Evolutionary conservation across 1,140 invertebrate genomes (phyloP), one percentile per base, ranked within the genome.

Genomic region (Lepidotrigona ventralis): DNA sequence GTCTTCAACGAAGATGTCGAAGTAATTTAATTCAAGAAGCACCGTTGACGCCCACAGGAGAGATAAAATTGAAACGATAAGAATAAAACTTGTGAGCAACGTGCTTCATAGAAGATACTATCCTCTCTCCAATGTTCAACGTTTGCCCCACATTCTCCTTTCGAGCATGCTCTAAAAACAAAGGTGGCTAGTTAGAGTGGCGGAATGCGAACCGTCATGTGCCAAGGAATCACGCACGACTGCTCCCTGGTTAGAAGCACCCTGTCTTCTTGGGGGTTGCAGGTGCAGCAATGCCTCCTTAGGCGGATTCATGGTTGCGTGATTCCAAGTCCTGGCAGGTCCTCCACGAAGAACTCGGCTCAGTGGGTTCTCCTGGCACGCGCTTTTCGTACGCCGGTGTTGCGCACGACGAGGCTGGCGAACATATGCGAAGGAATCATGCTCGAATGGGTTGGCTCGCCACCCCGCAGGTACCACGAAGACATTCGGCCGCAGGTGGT

Each of bases 201-300:
- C 39, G 82, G 77, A 85, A 88, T 81, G 83, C 78, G 58, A 58
- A 60, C 51, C 88, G 85, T 85, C 91, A 89, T 90, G 87, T 92
- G 88, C 79, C 83, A 58, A 90, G 89, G 88, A 92, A 90, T 88
- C 89, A 91, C 84, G 90, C 89, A 88, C 85, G 69, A 84, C 58
- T 90, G 88, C 58, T 19, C 56, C 33, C 17, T 71, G 58, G 68
- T 26, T 80, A 69, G 56, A 19, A 81, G 84, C 70, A 81, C 78
- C 76, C 87, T 76, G 90, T 93, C 93, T 94, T 94, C 93, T 94
- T 94, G 93, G 93, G 93, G 93, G 93, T 91, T 92, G 92, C 93
- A 94, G 93, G 93, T 94, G 93, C 88, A 89, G 80, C 84, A 88
- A 89, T 90, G 89, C 85, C 72, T 90, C 86, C 85, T 91, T 91